Percentiles rank a stretch among this genome's conserved stretches.
Evolutionary conservation across 2,797 vertebrate species (phyloP).

Genomic region (Arctocebus calabarensis): DNA sequence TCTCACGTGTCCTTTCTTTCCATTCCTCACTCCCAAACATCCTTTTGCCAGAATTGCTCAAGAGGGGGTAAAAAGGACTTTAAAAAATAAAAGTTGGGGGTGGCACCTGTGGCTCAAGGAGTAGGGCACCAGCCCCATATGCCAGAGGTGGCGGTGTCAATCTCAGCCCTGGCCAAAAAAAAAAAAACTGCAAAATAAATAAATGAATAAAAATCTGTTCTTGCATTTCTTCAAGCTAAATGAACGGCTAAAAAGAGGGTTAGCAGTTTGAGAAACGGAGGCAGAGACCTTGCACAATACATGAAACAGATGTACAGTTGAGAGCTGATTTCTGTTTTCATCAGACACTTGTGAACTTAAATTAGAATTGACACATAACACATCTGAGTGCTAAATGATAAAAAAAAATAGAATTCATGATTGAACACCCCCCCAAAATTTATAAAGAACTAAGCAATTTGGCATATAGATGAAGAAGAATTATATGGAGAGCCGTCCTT

Average conservation of each 20-base stretch:
- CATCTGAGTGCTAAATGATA: neutral
- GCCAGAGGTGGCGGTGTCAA: too few species aligned
- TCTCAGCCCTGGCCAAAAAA: too few species aligned
- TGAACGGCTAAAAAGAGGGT: neutral
- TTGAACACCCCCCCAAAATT: neutral
- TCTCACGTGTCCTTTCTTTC: neutral
- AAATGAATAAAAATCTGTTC: neutral
- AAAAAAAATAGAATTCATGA: neutral
- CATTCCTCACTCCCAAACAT: neutral
- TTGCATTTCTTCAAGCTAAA: conserved; percentile 42
- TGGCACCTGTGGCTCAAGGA: too few species aligned
- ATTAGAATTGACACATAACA: neutral
- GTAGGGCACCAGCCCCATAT: too few species aligned
- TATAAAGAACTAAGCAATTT: conserved; percentile 31
- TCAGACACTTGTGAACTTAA: conserved; percentile 6
- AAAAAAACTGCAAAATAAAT: too few species aligned
- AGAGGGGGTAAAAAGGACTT: neutral
- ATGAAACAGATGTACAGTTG: neutral
- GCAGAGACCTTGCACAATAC: neutral
- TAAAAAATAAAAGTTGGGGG: neutral
- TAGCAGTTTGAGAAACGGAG: conserved; percentile 4
- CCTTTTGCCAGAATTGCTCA: conserved; percentile 49
- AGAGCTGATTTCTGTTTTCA: neutral
- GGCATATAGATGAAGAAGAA: neutral
- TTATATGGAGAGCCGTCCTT: neutral